Evolutionary conservation across 2,888 invertebrate species (phyloP), one percentile per base, ranked within the genome.

Genomic region (Drosophila histrio): DNA sequence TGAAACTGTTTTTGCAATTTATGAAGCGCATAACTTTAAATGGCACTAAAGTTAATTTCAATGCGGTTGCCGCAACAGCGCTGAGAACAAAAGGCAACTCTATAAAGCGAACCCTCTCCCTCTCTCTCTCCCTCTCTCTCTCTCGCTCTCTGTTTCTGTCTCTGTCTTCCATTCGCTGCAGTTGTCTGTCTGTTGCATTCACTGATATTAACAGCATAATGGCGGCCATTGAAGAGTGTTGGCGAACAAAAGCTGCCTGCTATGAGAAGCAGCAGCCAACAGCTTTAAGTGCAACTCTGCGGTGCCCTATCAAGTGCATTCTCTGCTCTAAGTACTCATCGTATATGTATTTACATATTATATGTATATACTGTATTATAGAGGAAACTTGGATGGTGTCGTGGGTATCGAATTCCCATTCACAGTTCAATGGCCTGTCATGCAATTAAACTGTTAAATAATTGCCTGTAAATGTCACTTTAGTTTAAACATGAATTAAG

Each of bases 1-100:
- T 83, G 82, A 83, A 83, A 83, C 82, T 85, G 82, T 83, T 83
- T 85, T 83, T 74, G 83, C 88, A 83, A 83, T 83, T 83, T 83
- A 83, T 83, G 82, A 87, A 83, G 82, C 82, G 82, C 82, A 87
- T 83, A 87, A 83, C 82, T 83, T 83, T 87, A 83, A 83, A 83
- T 83, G 82, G 88, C 82, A 87, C 82, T 87, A 83, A 83, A 83
- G 82, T 83, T 83, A 83, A 83, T 83, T 83, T 83, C 86, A 83
- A 87, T 83, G 82, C 74, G 82, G 82, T 85, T 81, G 82, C 87
- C 76, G 62, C 79, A 67, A 70, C 72, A 64, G 46, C 70, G 56
- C 70, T 54, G 46, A 19, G 53, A 57, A 73, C 80, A 81, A 87
- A 80, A 66, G 79, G 47, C 74, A 58, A 53, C 87, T 61, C 52